Evolutionary conservation across 2,113 vertebrate species (phyloP), one percentile per base, ranked within the genome.

Genomic region (Sula dactylatra): DNA sequence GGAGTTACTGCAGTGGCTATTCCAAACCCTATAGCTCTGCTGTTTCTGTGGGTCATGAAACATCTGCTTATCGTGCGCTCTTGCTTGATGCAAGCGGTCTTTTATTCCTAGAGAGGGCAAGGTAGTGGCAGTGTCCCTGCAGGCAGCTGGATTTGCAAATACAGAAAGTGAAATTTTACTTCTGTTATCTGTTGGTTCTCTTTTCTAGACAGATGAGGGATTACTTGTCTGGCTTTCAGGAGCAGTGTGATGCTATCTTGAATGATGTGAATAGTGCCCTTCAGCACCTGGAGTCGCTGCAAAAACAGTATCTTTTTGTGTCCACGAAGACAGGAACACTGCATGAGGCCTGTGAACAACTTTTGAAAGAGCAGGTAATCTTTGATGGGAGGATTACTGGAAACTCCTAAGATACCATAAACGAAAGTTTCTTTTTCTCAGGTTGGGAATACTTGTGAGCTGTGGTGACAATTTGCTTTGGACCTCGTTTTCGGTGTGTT

Each of bases 271-370:
- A 98, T 67, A 98, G 96, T 42, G 99, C 99, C 42, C 98, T 99
- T 77, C 98, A 99, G 92, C 99, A 99, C 76, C 96, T 99, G 98
- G 99, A 99, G 77, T 99, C 99, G 8, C 98, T 99, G 86, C 99
- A 99, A 96, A 99, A 99, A 90, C 99, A 99, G 96, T 99, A 99
- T 93, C 98, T 99, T 59, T 99, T 99, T 98, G 99, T 99, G 83
- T 99, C 99, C 82, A 99, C 99, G 54, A 99, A 99, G 98, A 99
- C 99, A 11, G 99, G 99, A 49, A 98, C 99, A 0, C 97, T 99
- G 7, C 99, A 99, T 7, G 99, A 99, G 95, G 99, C 99, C 92
- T 99, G 99, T 94, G 99, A 99, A 86, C 99, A 99, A 77, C 99
- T 99, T 87, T 94, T 99, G 32, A 99, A 99, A 97, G 99, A 99